Evolutionary conservation across 2,888 invertebrate genomes (phyloP), one percentile per base, ranked within the genome.

Genomic region (Torymus aiolomorphi): DNA sequence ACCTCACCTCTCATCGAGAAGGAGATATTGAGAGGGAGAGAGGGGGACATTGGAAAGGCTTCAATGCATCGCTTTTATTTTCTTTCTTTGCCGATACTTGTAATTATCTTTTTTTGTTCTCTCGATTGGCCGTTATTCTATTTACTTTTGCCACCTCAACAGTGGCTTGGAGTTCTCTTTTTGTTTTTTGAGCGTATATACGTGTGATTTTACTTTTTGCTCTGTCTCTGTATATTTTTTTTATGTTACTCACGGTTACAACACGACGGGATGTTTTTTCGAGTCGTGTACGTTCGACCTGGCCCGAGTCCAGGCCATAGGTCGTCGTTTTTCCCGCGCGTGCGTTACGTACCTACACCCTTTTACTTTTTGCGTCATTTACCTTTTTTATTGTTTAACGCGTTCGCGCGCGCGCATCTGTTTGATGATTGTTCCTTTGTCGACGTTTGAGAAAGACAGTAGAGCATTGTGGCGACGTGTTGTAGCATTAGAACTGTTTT

Each of bases 41-140:
- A 66, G 66, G 57, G 59, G 71, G 59, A 42, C 42, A 14, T 71
- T 74, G 51, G 62, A 66, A 81, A 82, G 78, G 87, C 87, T 88
- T 88, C 84, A 84, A 82, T 84, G 87, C 88, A 87, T 86, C 83
- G 88, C 88, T 89, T 89, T 85, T 82, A 69, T 42, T 63, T 42
- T 76, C 31, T 75, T 61, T 76, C 81, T 83, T 84, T 80, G 67
- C 67, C 66, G 49, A 80, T 13, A 13, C 62, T 57, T 42, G 42
- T 42, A 8, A 42, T 42, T 42, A 42, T 42, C 42, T 42, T 42
- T 62, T 73, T 57, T 61, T 74, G 51, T 67, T 67, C 12, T 77
- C 65, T 76, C 62, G 59, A 78, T 66, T 78, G 69, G 62, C 51
- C 69, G 62, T 70, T 67, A 59, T 31, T 57, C 20, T 70, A 20